Evolutionary conservation across 2,113 vertebrate genomes (phyloP), one percentile per base, ranked within the genome.

Genomic region (Ailuropoda melanoleuca): DNA sequence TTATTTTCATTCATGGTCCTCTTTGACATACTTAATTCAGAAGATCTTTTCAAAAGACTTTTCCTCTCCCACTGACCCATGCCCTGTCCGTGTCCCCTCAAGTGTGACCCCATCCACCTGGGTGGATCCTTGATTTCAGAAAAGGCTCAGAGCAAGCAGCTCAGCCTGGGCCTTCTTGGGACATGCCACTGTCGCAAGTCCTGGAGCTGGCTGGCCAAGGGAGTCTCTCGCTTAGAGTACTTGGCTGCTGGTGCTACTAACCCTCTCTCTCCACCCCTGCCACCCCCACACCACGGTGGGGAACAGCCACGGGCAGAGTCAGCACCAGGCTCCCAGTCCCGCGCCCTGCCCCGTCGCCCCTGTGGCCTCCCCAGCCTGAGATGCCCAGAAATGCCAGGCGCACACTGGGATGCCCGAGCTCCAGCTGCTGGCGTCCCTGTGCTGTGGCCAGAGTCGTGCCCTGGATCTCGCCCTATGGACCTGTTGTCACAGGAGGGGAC

Each of bases 261-360:
- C 6, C n/a, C 8, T 43, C n/a, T 80, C 46, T 64, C 55, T 55
- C 3, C 8, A 8, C 6, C 2, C 5, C 37, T 3, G 9, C 19
- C 39, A 39, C 8, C 23, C 4, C 31, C 34, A 77, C 1, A 4
- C 11, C 34, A 15, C 0, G 0, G n/a, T 21, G 26, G 34, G 39
- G 29, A 26, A 26, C 13, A 1, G 26, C 68, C 66, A 3, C 1
- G 8, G 50, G 17, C n/a, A 68, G 39, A 81, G 46, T 68, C 60
- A n/a, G 37, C 21, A 21, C n/a, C 18, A 21, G 46, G 4, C 24
- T 70, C n/a, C 72, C 53, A 88, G 10, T 26, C 2, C n/a, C 60
- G 8, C 15, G 3, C 17, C 43, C 53, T 2, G 8, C 26, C 53
- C 10, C 2, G 2, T 48, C 1, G 0, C 37, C 39, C 31, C 29